phyloP scores from a whole-genome alignment of 1,140 invertebrate genomes.

The Babylonia areolata region DNA sequence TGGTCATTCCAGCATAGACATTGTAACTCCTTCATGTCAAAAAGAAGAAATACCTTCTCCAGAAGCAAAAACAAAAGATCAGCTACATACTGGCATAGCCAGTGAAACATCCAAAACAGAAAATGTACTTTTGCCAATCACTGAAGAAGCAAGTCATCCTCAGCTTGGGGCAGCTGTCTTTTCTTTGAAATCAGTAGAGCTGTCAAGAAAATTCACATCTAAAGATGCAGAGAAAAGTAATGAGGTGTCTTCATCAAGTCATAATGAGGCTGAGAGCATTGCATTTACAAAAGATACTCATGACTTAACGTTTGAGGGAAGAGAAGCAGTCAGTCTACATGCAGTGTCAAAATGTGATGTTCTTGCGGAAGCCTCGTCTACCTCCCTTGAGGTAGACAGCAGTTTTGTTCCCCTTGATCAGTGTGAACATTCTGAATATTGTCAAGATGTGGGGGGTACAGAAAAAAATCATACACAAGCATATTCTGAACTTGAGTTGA shows the following conservation, averaged over 20 bases:
- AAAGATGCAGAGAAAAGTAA: background rate
- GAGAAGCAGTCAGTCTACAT: background rate
- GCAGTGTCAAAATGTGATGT: background rate
- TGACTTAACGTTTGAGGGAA: background rate
- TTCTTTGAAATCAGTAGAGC: background rate
- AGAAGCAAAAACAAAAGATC: background rate
- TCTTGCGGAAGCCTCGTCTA: background rate
- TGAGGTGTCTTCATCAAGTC: background rate
- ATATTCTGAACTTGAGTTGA: too few relatives aligned
- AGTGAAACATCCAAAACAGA: background rate
- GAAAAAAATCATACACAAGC: too few relatives aligned
- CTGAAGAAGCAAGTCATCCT: background rate
- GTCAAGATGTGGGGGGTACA: background rate
- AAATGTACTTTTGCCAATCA: background rate
- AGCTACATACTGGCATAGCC: background rate
- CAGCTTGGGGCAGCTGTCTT: background rate
- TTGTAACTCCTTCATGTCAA: background rate
- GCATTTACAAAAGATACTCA: background rate
- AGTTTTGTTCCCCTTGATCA: background rate
- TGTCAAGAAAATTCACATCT: background rate
- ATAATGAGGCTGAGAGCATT: background rate
- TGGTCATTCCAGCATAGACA: background rate
- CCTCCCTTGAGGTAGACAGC: background rate
- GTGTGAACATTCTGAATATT: background rate
- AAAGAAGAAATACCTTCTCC: background rate